Evolutionary conservation across 1,140 invertebrate species (phyloP).

Genomic region (Bactericera cockerelli): DNA sequence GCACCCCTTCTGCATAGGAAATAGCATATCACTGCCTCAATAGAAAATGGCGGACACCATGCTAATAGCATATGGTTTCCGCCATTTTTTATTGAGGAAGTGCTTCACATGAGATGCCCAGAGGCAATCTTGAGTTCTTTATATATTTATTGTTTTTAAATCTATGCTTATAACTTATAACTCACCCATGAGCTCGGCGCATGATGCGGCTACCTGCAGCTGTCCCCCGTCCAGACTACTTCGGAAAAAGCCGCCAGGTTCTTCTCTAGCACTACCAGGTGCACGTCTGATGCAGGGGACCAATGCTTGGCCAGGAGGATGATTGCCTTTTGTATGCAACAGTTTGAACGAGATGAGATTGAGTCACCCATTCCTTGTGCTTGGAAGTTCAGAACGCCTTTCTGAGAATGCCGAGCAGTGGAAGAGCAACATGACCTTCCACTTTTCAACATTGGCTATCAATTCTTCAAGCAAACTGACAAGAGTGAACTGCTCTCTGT

Average conservation of each 20-base stretch:
- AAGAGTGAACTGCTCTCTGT: not conserved
- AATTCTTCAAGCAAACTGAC: not conserved
- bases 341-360: not conserved
- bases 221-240: not conserved
- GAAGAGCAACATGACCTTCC: not conserved
- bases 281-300: not conserved
- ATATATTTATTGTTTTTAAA: too few species aligned
- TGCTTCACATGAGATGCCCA: too few species aligned
- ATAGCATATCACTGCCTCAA: too few species aligned
- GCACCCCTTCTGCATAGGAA: too few species aligned
- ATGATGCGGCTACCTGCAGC: not conserved
- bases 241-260: not conserved
- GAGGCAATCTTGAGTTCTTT: too few species aligned
- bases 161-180: too few species aligned
- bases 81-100: too few species aligned
- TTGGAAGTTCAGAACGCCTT: too few species aligned
- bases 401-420: too few species aligned
- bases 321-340: not conserved
- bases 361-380: too few species aligned
- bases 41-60: too few species aligned
- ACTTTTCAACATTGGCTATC: not conserved
- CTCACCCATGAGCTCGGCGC: not conserved
- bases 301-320: not conserved
- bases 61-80: too few species aligned
- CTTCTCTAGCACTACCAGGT: not conserved